Evolutionary conservation across 2,797 vertebrate genomes (phyloP).

Genomic region (Megaceryle alcyon): DNA sequence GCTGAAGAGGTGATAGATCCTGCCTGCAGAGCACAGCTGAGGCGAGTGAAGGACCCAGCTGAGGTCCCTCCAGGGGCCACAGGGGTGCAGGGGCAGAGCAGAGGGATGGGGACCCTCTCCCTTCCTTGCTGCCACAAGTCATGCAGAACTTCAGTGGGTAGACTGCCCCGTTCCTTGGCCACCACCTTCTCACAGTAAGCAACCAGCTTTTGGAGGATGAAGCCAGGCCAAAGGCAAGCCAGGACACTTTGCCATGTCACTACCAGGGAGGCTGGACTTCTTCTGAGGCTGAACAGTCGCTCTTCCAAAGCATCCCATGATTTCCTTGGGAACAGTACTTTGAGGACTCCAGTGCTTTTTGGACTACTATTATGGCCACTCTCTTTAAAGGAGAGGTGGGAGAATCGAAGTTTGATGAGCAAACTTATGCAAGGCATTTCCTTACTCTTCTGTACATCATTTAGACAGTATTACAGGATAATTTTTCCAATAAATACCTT

Average conservation of each 20-base stretch:
- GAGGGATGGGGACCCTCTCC: not conserved
- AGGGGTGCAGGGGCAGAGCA: not conserved
- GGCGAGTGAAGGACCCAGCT: not conserved
- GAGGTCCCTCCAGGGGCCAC: not conserved
- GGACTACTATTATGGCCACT: not conserved
- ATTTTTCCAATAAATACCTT: not conserved
- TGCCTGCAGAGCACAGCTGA: not conserved
- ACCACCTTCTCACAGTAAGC: not conserved
- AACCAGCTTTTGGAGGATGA: not conserved
- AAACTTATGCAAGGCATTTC: not conserved
- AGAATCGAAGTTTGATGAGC: not conserved
- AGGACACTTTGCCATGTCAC: not conserved
- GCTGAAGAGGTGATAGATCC: not conserved
- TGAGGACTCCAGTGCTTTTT: not conserved
- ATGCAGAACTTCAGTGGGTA: not conserved
- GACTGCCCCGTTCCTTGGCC: fast-evolving
- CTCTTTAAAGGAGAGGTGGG: not conserved
- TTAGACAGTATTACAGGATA: not conserved
- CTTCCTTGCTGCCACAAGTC: not conserved
- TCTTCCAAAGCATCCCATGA: not conserved
- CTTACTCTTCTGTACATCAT: not conserved
- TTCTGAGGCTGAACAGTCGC: not conserved
- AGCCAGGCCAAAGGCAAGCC: not conserved
- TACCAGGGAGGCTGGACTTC: not conserved
- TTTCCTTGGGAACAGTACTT: not conserved